Evolutionary conservation across 2,113 vertebrate genomes (phyloP), one percentile per base, ranked within the genome.

Genomic region (Podilymbus podiceps): DNA sequence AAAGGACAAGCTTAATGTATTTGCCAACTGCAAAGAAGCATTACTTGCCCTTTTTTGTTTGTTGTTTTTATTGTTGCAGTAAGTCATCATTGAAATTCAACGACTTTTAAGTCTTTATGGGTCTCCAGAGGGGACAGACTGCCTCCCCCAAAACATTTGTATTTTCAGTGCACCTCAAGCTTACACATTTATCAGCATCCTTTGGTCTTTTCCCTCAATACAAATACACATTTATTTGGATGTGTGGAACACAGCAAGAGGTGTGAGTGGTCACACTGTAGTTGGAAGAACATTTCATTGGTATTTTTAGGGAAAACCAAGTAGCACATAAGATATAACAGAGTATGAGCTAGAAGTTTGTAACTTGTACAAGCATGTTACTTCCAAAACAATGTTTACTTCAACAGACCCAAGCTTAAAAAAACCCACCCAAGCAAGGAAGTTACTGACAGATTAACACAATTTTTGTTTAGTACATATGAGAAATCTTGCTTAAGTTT

Each of bases 1-100:
- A 55, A 95, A 73, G 53, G 84, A 94, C 89, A 89, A 92, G 87
- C n/a, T 96, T 31, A 71, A 86, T 86, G 88, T 72, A 80, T 84
- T 33, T 90, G 55, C 72, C 72, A 76, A 27, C 67, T 44, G 55
- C 76, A 71, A 89, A 88, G 75, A 25, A 74, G 50, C 35, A 69
- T 86, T 62, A 86, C 89, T 86, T 81, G 55, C 33, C 64, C 27
- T 12, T 7, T 27, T 17, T 58, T 53, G 18, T 82, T 85, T 35
- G 8, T 40, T 88, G 50, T 9, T 78, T 60, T 63, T 81, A 15
- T 53, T 67, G 42, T 88, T 69, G 12, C 49, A 90, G 53, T 35
- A 80, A 92, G 25, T 60, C 47, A 56, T 55, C 11, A 1, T 10
- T 79, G 76, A 88, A 85, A 92, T 89, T 78, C 3, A 0, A 44